Base-by-base conservation (phyloP, 1,140 invertebrate species). In the Trialeurodes vaporariorum region DNA sequence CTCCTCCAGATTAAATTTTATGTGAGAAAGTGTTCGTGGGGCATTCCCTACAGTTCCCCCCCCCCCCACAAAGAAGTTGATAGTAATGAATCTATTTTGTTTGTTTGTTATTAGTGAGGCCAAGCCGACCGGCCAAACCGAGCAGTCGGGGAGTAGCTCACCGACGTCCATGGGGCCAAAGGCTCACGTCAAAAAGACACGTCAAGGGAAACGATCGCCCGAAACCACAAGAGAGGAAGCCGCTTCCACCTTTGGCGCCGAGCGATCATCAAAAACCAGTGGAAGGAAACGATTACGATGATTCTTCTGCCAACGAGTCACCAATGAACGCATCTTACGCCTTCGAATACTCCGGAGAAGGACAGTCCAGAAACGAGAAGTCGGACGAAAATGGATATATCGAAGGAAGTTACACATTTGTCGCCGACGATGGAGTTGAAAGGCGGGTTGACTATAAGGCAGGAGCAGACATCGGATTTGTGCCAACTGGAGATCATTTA, bases 371-470 rank as follows among this genome's bases (percentile, higher is more conserved):
- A 2, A 75, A 78, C 59, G 66, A 73, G 17, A 82, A 85, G 21
- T 79, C 82, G 26, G 82, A 83, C 67, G 67, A 63, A n/a, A 80
- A 79, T 23, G 77, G 80, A 72, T 74, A 77, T 1, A 79, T 79
- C 2, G 24, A 82, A 81, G 22, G 86, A 81, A 73, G 82, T 79
- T 90, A 83, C 69, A 87, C 87, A 62, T 93, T 92, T 75, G 91
- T 89, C 0, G 88, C 89, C 17, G 87, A 88, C 1, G 89, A 92
- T 72, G 91, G 91, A 64, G 87, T 85, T 59, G 83, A 87, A 24
- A 89, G 92, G 69, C 80, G 83, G 0, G 78, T 94, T 0, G 85
- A 83, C 67, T 94, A 93, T 75, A 82, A 85, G 1, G 91, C 91
- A 1, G 90, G 92, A 76, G 86, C 88, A 73, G 87, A 88, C 72